Conservation (phyloP, 2,888 invertebrate genomes). For the Loripinus fragilis region DNA sequence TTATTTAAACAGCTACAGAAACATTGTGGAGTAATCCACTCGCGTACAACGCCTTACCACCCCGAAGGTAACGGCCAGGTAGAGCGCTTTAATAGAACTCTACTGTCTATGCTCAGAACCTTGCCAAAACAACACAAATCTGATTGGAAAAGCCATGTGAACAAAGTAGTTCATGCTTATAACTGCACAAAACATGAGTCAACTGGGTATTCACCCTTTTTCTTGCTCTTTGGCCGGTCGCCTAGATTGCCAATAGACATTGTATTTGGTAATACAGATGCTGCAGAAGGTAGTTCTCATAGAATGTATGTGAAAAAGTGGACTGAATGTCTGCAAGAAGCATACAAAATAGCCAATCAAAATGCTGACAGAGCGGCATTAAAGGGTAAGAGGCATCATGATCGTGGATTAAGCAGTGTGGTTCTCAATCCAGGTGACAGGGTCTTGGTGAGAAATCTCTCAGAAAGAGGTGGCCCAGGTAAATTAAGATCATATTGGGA, state of each 20-base stretch:
- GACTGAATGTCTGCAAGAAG: no score
- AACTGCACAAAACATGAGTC: conserved; percentile 36
- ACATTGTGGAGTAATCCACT: conserved; percentile 28
- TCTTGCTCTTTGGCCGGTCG: conserved; percentile 39
- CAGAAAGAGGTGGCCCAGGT: no score
- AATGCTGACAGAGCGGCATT: no score
- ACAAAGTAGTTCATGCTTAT: conserved; percentile 27
- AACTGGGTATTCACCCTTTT: conserved; percentile 42
- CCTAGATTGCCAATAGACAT: conserved; percentile 40
- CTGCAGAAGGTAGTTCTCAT: no score
- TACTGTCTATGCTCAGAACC: conserved; percentile 31
- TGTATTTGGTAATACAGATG: neutral
- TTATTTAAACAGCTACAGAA: neutral
- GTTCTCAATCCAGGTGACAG: no score
- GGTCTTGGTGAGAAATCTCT: no score
- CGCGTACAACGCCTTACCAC: conserved; percentile 44
- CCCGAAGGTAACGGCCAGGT: conserved; percentile 43
- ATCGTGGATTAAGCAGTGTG: no score
- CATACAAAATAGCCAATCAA: no score
- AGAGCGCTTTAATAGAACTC: conserved; percentile 39
- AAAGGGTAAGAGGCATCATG: no score
- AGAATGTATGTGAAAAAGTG: no score
- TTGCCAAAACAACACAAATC: conserved; percentile 27
- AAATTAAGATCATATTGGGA: no score
- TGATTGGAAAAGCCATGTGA: conserved; percentile 37